phyloP scores from a whole-genome alignment of 2,113 vertebrate species.

The Tichodroma muraria region DNA sequence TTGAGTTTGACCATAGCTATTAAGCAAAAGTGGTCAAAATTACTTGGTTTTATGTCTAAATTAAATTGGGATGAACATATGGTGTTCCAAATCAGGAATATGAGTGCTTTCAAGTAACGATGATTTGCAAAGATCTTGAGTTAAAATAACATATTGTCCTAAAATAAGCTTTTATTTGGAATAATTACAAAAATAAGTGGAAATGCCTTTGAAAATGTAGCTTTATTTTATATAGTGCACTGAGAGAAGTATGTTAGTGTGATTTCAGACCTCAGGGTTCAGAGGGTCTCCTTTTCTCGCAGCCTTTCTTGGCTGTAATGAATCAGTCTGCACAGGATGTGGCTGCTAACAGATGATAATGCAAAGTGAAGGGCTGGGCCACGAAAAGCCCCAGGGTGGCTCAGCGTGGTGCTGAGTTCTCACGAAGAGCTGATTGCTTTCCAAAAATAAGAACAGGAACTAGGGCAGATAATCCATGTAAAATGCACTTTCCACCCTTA shows the following conservation, averaged over 20 bases:
- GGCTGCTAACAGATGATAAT: constrained; percentile 66
- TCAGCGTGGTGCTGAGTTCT: constrained; percentile 55
- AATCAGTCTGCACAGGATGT: constrained; percentile 60
- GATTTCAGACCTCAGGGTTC: constrained; percentile 19
- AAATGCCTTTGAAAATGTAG: not conserved
- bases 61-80: not conserved
- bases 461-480: constrained; percentile 52
- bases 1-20: not conserved
- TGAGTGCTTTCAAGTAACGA: not conserved
- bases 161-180: not conserved
- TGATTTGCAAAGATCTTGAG: not conserved
- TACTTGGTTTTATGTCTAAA: not conserved
- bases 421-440: constrained; percentile 65
- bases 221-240: not conserved
- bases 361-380: constrained; percentile 60
- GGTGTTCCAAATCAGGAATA: not conserved
- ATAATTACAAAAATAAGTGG: not conserved
- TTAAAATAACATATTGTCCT: not conserved
- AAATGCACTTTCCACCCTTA: constrained; percentile 49
- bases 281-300: constrained; percentile 14
- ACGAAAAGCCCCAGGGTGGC: constrained; percentile 60
- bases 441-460: constrained; percentile 63
- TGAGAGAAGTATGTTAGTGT: not conserved
- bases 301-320: constrained; percentile 29
- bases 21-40: not conserved